These are phyloP conservation scores for Mesocentrotus franciscanus DNA, from an alignment of 53 echinoderm and acorn worm genomes.

Conservation along the genomic window DNA sequence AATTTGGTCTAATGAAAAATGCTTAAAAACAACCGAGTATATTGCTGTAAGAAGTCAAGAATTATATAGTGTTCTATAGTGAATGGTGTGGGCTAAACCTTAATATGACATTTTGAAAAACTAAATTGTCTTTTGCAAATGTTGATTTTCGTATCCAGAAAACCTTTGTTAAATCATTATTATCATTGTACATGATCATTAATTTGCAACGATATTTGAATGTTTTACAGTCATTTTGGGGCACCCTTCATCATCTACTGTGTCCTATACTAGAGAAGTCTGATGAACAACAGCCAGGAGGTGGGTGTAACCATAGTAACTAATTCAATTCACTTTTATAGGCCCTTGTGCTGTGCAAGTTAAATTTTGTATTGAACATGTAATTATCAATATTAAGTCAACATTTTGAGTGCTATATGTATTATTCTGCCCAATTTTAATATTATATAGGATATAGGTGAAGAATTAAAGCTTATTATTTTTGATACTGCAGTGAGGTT, in stretches of 20 bases:
- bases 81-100: no score
- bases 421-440: no score
- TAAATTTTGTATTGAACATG: no score
- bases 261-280: conserved; percentile 68
- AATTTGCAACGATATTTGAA: background rate
- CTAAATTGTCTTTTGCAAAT: background rate
- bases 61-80: no score
- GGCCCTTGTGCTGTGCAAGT: background rate
- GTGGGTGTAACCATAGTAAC: background rate
- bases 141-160: background rate
- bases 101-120: no score
- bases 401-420: background rate
- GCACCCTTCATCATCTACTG: conserved; percentile 67
- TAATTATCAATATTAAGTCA: background rate
- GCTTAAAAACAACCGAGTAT: no score
- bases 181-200: background rate
- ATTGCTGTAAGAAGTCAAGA: no score
- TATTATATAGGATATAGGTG: no score
- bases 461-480: no score
- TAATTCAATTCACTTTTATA: background rate
- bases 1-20: no score
- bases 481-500: no score
- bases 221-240: conserved; percentile 85
- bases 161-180: background rate
- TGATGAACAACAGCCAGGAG: background rate